Evolutionary conservation across 2,888 invertebrate species (phyloP).

Genomic region (Diarsia mendica): DNA sequence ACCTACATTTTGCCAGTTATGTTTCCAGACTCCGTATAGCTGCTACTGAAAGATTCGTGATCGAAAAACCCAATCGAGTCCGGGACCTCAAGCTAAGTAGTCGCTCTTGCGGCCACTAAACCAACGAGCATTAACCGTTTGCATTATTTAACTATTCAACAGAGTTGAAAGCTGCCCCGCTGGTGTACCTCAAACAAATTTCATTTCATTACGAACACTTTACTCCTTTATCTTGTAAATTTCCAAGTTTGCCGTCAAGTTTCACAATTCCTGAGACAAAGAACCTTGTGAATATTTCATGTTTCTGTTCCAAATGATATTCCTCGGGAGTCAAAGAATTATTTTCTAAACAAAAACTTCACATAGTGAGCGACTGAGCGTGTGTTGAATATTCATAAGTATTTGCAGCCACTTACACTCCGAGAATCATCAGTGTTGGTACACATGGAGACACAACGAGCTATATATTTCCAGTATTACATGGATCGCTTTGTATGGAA

Average conservation of each 20-base stretch:
- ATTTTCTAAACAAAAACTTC: slow-evolving; percentile 79
- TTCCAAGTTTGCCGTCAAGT: slow-evolving; percentile 80
- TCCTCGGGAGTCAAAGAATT: slow-evolving; percentile 77
- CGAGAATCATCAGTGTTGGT: slow-evolving; percentile 59
- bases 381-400: slow-evolving; percentile 80
- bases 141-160: slow-evolving; percentile 59
- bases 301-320: slow-evolving; percentile 78
- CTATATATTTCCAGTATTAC: no score
- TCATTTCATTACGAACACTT: slow-evolving; percentile 75
- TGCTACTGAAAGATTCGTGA: no score
- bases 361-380: slow-evolving; percentile 58
- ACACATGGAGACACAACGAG: no score
- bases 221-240: slow-evolving; percentile 85
- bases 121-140: slow-evolving; percentile 16
- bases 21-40: no score
- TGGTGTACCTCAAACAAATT: slow-evolving; percentile 67
- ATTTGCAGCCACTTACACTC: slow-evolving; percentile 63
- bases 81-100: no score
- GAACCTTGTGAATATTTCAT: slow-evolving; percentile 85
- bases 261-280: slow-evolving; percentile 83
- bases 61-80: no score
- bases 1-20: no score
- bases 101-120: no score
- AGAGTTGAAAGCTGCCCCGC: slow-evolving; percentile 46
- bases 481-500: no score